Conservation (phyloP, 2,113 vertebrate genomes). For the Zosterops pallidus region DNA sequence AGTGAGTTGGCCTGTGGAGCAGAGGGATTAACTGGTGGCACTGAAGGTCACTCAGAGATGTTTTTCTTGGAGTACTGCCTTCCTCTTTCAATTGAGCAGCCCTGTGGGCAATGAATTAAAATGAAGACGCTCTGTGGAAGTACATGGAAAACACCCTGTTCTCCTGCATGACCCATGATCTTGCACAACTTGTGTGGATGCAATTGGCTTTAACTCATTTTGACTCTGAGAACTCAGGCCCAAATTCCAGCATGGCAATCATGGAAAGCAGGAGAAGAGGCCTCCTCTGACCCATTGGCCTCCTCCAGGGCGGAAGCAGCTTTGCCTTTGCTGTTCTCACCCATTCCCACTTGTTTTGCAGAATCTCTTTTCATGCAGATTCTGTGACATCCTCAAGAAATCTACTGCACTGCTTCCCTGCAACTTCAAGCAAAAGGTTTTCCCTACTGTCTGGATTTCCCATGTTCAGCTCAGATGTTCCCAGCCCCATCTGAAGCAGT, state of each 20-base stretch:
- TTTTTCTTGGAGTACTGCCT: conserved; percentile 30
- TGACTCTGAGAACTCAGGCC: not conserved
- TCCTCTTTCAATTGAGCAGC: not conserved
- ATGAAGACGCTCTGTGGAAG: not conserved
- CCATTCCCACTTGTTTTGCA: not conserved
- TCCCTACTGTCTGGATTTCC: not conserved
- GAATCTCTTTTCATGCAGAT: not conserved
- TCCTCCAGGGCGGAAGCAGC: not conserved
- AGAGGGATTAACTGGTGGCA: not conserved
- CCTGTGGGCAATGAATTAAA: not conserved
- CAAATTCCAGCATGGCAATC: not conserved
- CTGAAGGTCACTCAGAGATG: not conserved
- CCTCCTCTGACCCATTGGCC: fast-evolving
- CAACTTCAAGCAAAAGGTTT: not conserved
- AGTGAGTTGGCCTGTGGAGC: not conserved
- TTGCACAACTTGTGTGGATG: not conserved
- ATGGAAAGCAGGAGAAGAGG: not conserved
- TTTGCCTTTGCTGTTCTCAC: not conserved
- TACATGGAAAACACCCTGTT: not conserved
- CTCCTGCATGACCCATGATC: not conserved
- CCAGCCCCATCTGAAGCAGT: not conserved
- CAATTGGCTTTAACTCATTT: not conserved
- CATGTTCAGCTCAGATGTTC: not conserved
- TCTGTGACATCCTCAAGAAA: not conserved
- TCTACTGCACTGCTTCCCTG: not conserved